Evolutionary conservation across 53 echinoderm and acorn worm genomes (phyloP).

Genomic region (Hippasteria phrygiana): DNA sequence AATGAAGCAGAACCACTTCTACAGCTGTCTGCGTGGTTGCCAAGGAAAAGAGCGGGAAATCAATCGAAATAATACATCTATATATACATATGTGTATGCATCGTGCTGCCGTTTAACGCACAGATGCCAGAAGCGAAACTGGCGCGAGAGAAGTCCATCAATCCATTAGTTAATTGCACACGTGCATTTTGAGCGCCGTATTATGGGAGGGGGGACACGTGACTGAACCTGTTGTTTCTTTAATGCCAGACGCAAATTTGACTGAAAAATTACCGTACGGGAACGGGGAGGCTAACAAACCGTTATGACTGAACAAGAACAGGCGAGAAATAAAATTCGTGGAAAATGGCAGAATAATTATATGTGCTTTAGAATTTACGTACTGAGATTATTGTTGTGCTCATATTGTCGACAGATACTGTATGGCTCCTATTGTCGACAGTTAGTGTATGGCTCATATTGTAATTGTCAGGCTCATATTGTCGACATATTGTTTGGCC

Average conservation of each 20-base stretch:
- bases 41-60: background rate
- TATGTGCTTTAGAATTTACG: no score
- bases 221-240: slow-evolving; percentile 9
- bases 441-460: no score
- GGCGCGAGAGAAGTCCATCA: background rate
- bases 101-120: background rate
- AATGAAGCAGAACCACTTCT: background rate
- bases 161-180: slow-evolving; percentile 51
- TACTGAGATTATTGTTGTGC: no score
- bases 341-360: background rate
- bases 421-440: no score
- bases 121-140: slow-evolving; percentile 2
- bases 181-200: background rate
- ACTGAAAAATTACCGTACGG: background rate
- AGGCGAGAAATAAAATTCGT: background rate
- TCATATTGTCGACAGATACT: no score
- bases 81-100: background rate
- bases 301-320: background rate
- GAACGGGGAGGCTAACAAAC: background rate
- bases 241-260: background rate
- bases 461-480: no score
- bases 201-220: background rate
- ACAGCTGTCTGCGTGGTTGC: background rate
- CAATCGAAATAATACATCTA: background rate
- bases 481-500: no score